Base-by-base conservation (phyloP, 2,797 vertebrate genomes). In the Cuniculus paca region DNA sequence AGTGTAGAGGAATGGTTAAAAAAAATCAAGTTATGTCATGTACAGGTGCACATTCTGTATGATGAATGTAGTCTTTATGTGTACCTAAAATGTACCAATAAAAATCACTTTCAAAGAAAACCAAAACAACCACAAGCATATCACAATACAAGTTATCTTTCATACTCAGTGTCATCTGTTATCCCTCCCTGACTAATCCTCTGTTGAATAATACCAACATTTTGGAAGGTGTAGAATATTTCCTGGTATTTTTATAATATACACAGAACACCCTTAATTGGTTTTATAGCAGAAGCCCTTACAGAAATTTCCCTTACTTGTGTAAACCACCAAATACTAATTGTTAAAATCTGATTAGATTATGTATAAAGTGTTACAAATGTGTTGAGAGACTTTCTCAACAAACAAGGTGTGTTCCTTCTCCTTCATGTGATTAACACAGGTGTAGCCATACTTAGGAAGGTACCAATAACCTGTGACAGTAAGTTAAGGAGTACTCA, bases 71-170 rank as follows among this genome's bases (percentile, higher is more conserved):
- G 20, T 56, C 54, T 0, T 56, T 56, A 56, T 56, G 50, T 50
- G 6, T 56, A 56, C 19, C 54, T 56, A 20, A 56, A 56, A 56
- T 56, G 54, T 56, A 56, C 54, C 54, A 56, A 20, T 56, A 56
- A 56, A 54, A 56, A 56, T 56, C 54, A 56, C 20, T 17, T 54
- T 54, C 12, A 50, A 50, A 50, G 11, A 50, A 50, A 50, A 56
- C 17, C 16, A 54, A 54, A 54, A 54, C n/a, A 17, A 72, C 58
- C 68, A 24, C 13, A 94, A n/a, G 34, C n/a, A 95, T 28, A 42
- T 5, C 54, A 81, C 65, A 13, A 20, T 94, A 74, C 13, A 70
- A 63, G 75, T 79, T 86, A 77, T 48, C 58, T 74, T 94, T 95
- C 65, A 28, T 60, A 68, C 26, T 89, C 4, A 74, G 4, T 91